Evolutionary conservation across 2,113 vertebrate species (phyloP), one percentile per base, ranked within the genome.

Genomic region (Podocnemis expansa): DNA sequence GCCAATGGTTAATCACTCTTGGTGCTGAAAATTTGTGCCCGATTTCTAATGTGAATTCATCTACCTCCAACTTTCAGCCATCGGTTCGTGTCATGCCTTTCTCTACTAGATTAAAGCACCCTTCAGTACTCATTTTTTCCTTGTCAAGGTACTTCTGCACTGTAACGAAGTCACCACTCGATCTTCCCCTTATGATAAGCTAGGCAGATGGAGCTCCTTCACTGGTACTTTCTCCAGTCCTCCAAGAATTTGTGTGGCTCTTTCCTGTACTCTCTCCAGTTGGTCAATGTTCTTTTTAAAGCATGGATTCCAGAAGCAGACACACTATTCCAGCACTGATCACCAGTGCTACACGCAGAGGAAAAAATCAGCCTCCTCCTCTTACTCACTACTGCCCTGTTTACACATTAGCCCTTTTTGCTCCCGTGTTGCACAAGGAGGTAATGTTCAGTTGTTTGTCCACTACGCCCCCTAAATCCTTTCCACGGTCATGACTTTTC

Each of bases 11-110:
- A 94, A 92, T 88, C 22, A 63, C 27, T 43, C 38, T 87, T 51
- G 43, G 22, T 73, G 38, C 14, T 89, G 5, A 87, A 94, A 93
- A 94, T 87, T 9, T 60, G 55, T 52, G 73, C 60, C 60, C 84
- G 54, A 88, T 95, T 95, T 93, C 67, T 49, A 78, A 89, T 80
- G 85, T 82, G n/a, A 84, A 56, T 84, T 84, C 55, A 52, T n/a
- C 27, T 58, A n/a, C 93, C 84, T 87, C 80, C 89, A 90, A 84
- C 54, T 70, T 91, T 31, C 34, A 70, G n/a, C 17, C 63, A 70
- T 22, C 38, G n/a, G n/a, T 70, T 70, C n/a, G 19, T 22, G 63
- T 70, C 34, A 38, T 38, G n/a, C 63, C 19, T 38, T 38, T 70
- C 56, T 29, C 56, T 31, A 27, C 29, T 58, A 31, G 56, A 58